These are phyloP conservation scores for Sesamia nonagrioides DNA, from an alignment of 1,140 invertebrate genomes.

Conservation along the genomic window DNA sequence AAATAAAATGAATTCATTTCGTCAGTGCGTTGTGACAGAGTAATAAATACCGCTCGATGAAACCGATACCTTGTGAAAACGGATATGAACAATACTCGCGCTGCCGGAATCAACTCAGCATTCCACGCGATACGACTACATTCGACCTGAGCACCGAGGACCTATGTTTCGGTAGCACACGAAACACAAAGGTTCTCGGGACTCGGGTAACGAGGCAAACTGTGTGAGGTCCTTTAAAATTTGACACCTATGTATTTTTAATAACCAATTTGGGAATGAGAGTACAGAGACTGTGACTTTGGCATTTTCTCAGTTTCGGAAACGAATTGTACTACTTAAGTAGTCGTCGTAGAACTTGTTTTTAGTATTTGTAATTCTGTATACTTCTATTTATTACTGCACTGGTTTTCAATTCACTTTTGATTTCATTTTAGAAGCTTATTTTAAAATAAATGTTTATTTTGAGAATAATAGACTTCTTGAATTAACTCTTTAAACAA, in stretches of 20 bases:
- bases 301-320: not conserved
- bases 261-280: not conserved
- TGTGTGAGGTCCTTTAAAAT: not conserved
- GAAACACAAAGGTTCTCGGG: too few species aligned
- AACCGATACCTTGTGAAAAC: constrained; percentile 46
- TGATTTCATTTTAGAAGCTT: too few species aligned
- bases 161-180: too few species aligned
- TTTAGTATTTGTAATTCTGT: too few species aligned
- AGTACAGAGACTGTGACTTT: too few species aligned
- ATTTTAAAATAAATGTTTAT: not conserved
- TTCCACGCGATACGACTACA: not conserved
- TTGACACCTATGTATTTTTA: not conserved
- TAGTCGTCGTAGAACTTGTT: not conserved
- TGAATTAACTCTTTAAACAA: constrained; percentile 3
- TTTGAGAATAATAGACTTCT: not conserved
- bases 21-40: constrained; percentile 9
- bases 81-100: constrained; percentile 15
- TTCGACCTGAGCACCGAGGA: too few species aligned
- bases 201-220: too few species aligned
- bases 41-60: constrained; percentile 36
- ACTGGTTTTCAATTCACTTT: too few species aligned
- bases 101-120: constrained; percentile 29
- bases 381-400: too few species aligned
- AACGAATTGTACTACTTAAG: not conserved
- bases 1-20: constrained; percentile 30